Base-by-base conservation (phyloP, 35 echinoderm and acorn worm species). In the Eucidaris tribuloides region DNA sequence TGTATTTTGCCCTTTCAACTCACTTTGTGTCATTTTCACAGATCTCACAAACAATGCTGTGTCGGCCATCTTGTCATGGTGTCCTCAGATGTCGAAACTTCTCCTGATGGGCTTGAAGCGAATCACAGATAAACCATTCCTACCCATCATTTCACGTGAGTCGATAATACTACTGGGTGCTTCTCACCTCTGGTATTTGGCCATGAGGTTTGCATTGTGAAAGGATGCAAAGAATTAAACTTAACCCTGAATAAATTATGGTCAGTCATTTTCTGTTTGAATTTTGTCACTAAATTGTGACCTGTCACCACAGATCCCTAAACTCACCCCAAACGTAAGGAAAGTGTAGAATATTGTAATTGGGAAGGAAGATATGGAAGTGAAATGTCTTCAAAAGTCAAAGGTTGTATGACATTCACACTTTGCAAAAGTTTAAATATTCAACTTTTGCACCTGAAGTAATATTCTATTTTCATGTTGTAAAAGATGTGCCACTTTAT, bases 61-160 rank as follows among this genome's bases (percentile, higher is more conserved):
- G n/a, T 76, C 72, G 18, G 65, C 77, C 17, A 77, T 92, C 19
- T 65, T 97, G 49, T 89, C 76, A 22, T 70, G 57, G 22, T 97
- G 94, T 71, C 89, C 94, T 60, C 45, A 86, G 9, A 45, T 97
- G 48, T 29, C 37, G 29, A 78, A 92, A 62, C 68, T 92, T 0
- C 77, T 81, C 24, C 70, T 92, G 50, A 76, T 60, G 46, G 94
- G 94, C 3, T 77, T 97, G 15, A 97, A 86, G 49, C 71, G 48
- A 20, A 92, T 92, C 38, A 92, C 94, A 45, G 90, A 92, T 13
- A 97, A 92, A 79, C 94, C 94, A 81, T 88, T 97, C 62, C 58
- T 97, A 36, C 86, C 94, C 4, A 89, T 97, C 50, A 89, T 97
- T 25, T 81, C 94, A 89, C 85, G 94, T 97, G 41, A 80, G 39